Base-by-base conservation (phyloP, 2,888 invertebrate species). In the Eupsilia transversa region DNA sequence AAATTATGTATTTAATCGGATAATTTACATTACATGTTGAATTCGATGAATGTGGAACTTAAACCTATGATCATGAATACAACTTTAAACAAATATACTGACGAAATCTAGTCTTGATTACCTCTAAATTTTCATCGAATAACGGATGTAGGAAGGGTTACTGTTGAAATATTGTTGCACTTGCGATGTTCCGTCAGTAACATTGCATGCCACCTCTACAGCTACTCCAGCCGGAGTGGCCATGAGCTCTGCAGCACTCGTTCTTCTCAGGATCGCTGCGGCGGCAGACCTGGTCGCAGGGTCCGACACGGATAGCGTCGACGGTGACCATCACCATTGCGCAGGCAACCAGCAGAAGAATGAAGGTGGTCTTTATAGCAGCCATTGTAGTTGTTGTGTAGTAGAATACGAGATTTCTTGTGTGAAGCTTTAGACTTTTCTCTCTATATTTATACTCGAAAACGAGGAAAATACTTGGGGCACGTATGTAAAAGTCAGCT, bases 171-270 rank as follows among this genome's bases (percentile, higher is more conserved):
- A 30, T 17, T 17, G 17, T 5, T 23, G 27, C 7, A 17, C 27
- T 35, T 27, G 41, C 35, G 27, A 35, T 20, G 35, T 35, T 43
- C 14, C 43, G 2, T 76, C 60, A 79, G 33, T 46, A 6, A 46
- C 76, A 76, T 0, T 70, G 20, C 76, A 76, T 76, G 4, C 75
- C 79, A 1, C 7, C 0, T 2, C 1, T 17, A 17, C 76, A 76
- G 38, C 17, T 35, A 14, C 7, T 61, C 54, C 2, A 52, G 0
- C 80, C 27, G 14, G 6, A 2, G 56, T 80, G 3, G 1, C 77
- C 77, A 46, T 77, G 74, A 57, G 77, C 77, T 57, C 38, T 77
- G 73, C 77, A 77, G 76, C 76, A 77, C 76, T 63, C 76, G 56
- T 72, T 7, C 73, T 3, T 63, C 27, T 63, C 73, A 41, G 61